phyloP scores from a whole-genome alignment of 2,888 invertebrate species.

The Drosophila austrosaltans region DNA sequence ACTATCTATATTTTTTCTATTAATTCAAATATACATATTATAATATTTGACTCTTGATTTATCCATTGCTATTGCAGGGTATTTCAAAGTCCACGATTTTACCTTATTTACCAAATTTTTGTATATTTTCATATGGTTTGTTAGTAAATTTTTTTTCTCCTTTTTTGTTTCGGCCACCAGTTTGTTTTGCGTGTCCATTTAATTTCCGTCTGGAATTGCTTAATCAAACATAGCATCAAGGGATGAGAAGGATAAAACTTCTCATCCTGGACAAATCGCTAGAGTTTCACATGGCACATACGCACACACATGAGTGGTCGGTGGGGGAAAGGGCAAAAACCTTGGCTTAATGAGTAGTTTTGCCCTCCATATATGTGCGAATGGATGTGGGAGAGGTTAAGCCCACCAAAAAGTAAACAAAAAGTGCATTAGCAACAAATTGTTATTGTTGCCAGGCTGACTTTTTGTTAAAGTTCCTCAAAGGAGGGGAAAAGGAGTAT shows the following conservation, averaged over 20 bases:
- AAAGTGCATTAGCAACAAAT: conserved; percentile 74
- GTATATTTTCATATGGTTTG: conserved; percentile 17
- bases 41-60: no score
- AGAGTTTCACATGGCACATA: conserved; percentile 42
- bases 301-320: no score
- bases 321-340: conserved; percentile 18
- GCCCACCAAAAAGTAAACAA: conserved; percentile 60
- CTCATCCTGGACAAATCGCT: conserved; percentile 38
- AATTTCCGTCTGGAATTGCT: conserved; percentile 79
- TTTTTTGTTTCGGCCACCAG: conserved; percentile 33
- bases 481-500: not conserved
- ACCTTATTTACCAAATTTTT: conserved; percentile 50
- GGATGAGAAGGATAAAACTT: conserved; percentile 34
- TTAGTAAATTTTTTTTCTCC: not conserved
- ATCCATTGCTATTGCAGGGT: not conserved
- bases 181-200: conserved; percentile 77
- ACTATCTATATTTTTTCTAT: no score
- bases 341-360: conserved; percentile 66
- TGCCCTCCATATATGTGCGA: conserved; percentile 27
- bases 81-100: not conserved
- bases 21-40: no score
- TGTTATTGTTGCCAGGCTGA: conserved; percentile 66
- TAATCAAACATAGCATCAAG: conserved; percentile 70
- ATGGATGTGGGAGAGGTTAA: conserved; percentile 29
- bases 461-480: conserved; percentile 34